Evolutionary conservation across 2,888 invertebrate species (phyloP).

Genomic region (Oegoconia quadripuncta): DNA sequence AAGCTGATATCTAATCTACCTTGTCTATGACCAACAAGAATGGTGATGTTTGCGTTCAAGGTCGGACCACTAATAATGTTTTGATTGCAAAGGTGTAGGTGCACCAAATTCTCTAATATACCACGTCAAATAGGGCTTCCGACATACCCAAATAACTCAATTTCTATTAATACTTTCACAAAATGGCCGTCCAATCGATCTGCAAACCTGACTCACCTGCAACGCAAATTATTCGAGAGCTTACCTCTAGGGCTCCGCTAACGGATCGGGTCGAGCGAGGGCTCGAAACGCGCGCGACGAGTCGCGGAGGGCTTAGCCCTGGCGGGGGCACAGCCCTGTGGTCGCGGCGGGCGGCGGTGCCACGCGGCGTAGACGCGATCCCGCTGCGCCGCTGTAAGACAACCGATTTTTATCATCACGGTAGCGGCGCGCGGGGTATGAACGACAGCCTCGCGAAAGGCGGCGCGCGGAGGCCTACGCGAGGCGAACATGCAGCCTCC

Average conservation of each 20-base stretch:
- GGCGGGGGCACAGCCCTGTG: constrained; percentile 40
- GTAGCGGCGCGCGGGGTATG: constrained; percentile 50
- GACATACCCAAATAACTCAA: constrained; percentile 8
- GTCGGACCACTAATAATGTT: too few species aligned
- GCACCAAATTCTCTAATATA: too few species aligned
- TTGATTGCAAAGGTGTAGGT: too few species aligned
- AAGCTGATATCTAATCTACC: too few species aligned
- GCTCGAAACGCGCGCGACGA: constrained; percentile 74
- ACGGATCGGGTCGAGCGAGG: constrained; percentile 64
- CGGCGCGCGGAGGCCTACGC: constrained; percentile 64
- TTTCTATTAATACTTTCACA: constrained; percentile 49
- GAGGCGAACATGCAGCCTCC: constrained; percentile 68
- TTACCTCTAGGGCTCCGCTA: constrained; percentile 61
- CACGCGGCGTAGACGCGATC: constrained; percentile 68
- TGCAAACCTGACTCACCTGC: constrained; percentile 45
- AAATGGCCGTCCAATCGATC: constrained; percentile 65
- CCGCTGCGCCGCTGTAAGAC: constrained; percentile 69
- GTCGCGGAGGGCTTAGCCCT: constrained; percentile 54
- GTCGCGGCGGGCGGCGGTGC: constrained; percentile 45
- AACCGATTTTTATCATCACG: constrained; percentile 70
- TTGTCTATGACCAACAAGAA: too few species aligned
- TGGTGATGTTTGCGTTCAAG: too few species aligned
- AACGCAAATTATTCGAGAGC: constrained; percentile 44
- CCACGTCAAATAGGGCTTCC: not conserved
- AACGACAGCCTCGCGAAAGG: constrained; percentile 45